phyloP scores from a whole-genome alignment of 2,888 invertebrate genomes.

The Zelleria hepariella region DNA sequence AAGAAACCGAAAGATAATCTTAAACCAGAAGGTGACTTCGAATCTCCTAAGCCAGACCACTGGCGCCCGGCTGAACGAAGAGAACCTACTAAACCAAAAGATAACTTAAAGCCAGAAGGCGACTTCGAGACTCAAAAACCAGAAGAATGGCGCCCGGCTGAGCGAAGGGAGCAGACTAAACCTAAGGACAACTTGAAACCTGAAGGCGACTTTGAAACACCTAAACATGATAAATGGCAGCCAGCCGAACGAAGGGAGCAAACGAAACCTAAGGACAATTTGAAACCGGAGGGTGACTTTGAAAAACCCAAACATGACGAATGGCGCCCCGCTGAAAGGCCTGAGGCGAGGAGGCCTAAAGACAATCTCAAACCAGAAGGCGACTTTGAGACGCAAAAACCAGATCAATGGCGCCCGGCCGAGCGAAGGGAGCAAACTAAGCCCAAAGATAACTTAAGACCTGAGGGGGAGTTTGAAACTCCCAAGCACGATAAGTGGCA shows the following conservation, averaged over 20 bases:
- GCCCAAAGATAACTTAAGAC: constrained; percentile 50
- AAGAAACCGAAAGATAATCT: constrained; percentile 58
- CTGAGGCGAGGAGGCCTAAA: constrained; percentile 32
- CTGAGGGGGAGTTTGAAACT: constrained; percentile 41
- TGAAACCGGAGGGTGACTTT: constrained; percentile 49
- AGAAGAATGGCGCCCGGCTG: constrained; percentile 35
- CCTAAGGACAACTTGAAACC: constrained; percentile 44
- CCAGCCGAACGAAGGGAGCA: constrained; percentile 49
- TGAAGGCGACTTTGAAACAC: constrained; percentile 45
- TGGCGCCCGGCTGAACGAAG: constrained; percentile 38
- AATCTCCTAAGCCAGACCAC: constrained; percentile 35
- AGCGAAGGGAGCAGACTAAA: constrained; percentile 40
- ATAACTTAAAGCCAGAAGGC: constrained; percentile 71
- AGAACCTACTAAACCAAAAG: constrained; percentile 20
- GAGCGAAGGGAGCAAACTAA: constrained; percentile 36
- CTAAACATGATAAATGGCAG: constrained; percentile 31
- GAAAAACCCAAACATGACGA: constrained; percentile 33
- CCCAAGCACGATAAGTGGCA: constrained; percentile 37
- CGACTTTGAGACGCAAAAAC: constrained; percentile 40
- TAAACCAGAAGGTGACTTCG: constrained; percentile 69
- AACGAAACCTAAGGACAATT: constrained; percentile 42
- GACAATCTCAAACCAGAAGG: constrained; percentile 71
- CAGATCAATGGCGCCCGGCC: constrained; percentile 45
- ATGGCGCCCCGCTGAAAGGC: constrained; percentile 50
- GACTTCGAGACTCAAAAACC: constrained; percentile 61